A percentile compares a stretch with the other conserved stretches of the same genome.
phyloP scores from a whole-genome alignment of 1,140 invertebrate species.

The Apis dorsata region DNA sequence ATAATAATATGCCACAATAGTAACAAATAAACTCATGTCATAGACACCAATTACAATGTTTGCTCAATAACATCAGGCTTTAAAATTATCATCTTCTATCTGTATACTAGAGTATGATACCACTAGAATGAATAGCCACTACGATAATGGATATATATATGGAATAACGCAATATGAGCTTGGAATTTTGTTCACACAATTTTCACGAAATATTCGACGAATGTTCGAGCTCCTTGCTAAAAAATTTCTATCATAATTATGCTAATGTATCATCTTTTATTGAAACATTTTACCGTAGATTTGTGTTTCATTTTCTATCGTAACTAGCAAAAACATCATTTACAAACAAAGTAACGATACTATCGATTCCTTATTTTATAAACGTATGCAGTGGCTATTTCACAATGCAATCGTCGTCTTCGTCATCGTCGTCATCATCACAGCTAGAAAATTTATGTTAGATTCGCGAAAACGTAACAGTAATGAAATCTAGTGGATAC shows the following conservation, averaged over 20 bases:
- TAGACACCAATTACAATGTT: conserved; percentile 55
- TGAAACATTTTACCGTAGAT: not conserved
- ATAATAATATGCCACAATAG: conserved; percentile 51
- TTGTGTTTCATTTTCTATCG: not conserved
- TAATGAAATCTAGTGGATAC: conserved; percentile 63
- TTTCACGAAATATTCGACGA: not conserved
- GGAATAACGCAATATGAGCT: conserved; percentile 3
- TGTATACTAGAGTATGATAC: conserved; percentile 42
- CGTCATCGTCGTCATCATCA: conserved; percentile 57
- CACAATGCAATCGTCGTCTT: conserved; percentile 56
- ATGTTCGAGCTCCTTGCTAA: not conserved
- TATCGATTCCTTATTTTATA: conserved; percentile 23
- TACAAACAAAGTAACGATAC: conserved; percentile 21
- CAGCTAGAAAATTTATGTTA: conserved; percentile 66
- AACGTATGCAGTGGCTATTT: conserved; percentile 62
- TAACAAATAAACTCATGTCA: conserved; percentile 54
- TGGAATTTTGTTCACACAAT: not conserved
- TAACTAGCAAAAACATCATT: conserved; percentile 6
- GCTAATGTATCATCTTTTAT: not conserved
- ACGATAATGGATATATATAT: not conserved
- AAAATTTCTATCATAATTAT: not conserved
- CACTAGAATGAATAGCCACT: conserved; percentile 52
- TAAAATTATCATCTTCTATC: conserved; percentile 33
- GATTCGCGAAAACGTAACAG: conserved; percentile 55
- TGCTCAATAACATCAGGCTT: conserved; percentile 38